Evolutionary conservation across 2,888 invertebrate genomes (phyloP).

Genomic region (Eupelmus urozonus): DNA sequence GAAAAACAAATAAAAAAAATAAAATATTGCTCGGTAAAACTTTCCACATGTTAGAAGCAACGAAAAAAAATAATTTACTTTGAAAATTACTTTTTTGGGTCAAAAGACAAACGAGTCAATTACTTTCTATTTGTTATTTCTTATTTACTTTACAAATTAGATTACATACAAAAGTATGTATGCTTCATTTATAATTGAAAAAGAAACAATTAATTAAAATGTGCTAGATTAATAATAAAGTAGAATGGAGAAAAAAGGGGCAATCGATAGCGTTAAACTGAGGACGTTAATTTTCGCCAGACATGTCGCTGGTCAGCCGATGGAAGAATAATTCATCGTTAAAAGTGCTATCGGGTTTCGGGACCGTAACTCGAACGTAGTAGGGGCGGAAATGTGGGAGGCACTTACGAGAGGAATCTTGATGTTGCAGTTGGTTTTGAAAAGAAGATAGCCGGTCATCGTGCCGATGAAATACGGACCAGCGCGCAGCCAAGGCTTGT

Average conservation of each 20-base stretch:
- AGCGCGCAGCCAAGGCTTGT: slow-evolving; percentile 90
- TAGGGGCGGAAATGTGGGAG: no score
- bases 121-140: no score
- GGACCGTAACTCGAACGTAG: no score
- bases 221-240: no score
- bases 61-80: slow-evolving; percentile 2
- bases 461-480: slow-evolving; percentile 90
- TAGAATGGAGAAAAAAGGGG: no score
- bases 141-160: no score
- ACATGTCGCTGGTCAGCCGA: neutral
- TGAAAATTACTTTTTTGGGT: neutral
- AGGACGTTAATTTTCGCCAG: neutral
- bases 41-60: neutral
- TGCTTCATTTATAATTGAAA: neutral
- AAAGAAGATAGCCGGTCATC: slow-evolving; percentile 85
- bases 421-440: slow-evolving; percentile 83
- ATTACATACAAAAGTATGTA: neutral
- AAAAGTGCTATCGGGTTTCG: slow-evolving; percentile 13
- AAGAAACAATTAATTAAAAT: no score
- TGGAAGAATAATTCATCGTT: slow-evolving; percentile 14
- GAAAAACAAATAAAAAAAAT: neutral
- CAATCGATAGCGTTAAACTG: neutral
- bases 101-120: neutral
- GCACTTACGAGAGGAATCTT: slow-evolving; percentile 72
- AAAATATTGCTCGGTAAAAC: neutral